A percentile compares a stretch with the other conserved stretches of the same genome.
Conservation (phyloP, 2,888 invertebrate species). For the Drosophila macrospina region DNA sequence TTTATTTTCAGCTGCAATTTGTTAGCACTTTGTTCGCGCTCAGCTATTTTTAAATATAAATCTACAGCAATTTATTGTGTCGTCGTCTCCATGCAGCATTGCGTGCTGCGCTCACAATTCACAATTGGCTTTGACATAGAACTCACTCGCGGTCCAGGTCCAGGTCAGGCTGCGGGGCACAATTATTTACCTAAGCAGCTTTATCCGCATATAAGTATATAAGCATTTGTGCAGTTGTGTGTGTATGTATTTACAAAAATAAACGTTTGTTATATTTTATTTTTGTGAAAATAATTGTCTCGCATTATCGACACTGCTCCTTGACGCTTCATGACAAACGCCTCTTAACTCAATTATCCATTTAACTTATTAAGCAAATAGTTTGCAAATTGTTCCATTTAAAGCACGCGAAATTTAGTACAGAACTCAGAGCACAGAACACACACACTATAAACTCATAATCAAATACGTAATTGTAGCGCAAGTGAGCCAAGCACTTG, state of each 20-base stretch:
- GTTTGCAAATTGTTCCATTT: conserved; percentile 67
- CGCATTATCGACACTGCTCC: conserved; percentile 42
- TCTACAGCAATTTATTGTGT: conserved; percentile 51
- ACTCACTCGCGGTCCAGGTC: no score
- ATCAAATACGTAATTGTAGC: conserved; percentile 60
- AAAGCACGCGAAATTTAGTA: conserved; percentile 64
- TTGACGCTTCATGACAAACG: conserved; percentile 36
- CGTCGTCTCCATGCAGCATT: conserved; percentile 42
- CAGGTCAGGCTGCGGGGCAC: conserved; percentile 26
- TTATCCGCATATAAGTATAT: conserved; percentile 53
- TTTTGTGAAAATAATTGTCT: no score
- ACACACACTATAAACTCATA: conserved; percentile 34
- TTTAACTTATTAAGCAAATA: conserved; percentile 77
- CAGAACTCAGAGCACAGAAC: conserved; percentile 24
- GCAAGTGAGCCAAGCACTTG: conserved; percentile 41
- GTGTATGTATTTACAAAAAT: no score
- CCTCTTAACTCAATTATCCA: conserved; percentile 77
- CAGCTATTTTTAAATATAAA: conserved; percentile 49
- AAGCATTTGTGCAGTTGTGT: no score
- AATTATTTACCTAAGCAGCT: conserved; percentile 32
- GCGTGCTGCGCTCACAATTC: conserved; percentile 58
- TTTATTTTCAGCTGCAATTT: no score
- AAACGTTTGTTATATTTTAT: no score
- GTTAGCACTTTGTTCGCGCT: conserved; percentile 57
- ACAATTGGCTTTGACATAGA: conserved; percentile 68